Percentiles rank a stretch among this genome's conserved stretches.
phyloP scores from a whole-genome alignment of 2,888 invertebrate species.

The Enchytraeus crypticus region DNA sequence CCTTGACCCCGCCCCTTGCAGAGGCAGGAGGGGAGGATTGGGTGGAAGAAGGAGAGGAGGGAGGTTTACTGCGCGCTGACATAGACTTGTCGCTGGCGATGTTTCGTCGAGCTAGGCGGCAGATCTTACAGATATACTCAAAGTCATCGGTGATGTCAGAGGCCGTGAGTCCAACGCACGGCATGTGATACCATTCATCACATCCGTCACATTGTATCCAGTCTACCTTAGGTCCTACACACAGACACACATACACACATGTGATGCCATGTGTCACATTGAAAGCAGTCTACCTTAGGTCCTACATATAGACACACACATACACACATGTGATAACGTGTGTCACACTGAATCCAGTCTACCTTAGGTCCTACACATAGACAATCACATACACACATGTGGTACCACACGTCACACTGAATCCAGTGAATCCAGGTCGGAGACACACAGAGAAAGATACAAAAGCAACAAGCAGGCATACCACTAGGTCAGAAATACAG shows the following conservation, averaged over 20 bases:
- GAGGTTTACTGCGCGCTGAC: too few relatives aligned
- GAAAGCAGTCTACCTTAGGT: slow-evolving; percentile 77
- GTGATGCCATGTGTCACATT: slow-evolving; percentile 97
- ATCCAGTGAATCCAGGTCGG: slow-evolving; percentile 73
- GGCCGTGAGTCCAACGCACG: slow-evolving; percentile 70
- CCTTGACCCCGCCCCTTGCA: too few relatives aligned
- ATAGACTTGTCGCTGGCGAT: neutral
- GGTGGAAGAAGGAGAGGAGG: too few relatives aligned
- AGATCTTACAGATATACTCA: neutral
- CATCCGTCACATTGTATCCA: slow-evolving; percentile 98
- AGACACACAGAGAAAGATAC: too few relatives aligned
- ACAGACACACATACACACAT: too few relatives aligned
- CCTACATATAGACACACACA: too few relatives aligned
- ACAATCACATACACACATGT: too few relatives aligned
- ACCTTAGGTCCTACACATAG: slow-evolving; percentile 53
- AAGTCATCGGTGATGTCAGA: neutral
- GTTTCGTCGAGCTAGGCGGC: neutral
- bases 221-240: slow-evolving; percentile 57
- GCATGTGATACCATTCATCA: slow-evolving; percentile 93
- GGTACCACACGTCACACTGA: slow-evolving; percentile 97
- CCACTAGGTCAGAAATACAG: neutral
- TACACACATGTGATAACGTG: slow-evolving; percentile 97
- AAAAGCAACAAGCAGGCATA: neutral
- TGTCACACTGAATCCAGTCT: slow-evolving; percentile 96
- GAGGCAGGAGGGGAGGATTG: too few relatives aligned